These are phyloP conservation scores for Embiotoca jacksoni DNA, from an alignment of 2,113 vertebrate genomes.

Conservation along the genomic window DNA sequence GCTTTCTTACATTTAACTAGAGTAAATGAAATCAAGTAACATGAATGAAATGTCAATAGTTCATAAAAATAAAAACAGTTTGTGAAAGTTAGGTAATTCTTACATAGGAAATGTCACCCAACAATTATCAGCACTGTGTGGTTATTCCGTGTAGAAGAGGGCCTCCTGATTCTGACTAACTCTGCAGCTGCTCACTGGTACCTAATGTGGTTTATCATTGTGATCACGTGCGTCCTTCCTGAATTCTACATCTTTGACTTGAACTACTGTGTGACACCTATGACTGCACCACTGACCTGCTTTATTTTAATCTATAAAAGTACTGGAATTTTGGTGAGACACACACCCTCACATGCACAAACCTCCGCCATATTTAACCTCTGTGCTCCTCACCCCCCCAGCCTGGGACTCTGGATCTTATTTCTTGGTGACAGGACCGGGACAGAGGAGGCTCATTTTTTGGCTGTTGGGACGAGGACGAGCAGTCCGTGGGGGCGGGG, in stretches of 20 bases:
- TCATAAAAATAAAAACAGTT: not conserved
- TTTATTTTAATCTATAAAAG: not conserved
- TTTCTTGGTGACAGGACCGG: constrained; percentile 76
- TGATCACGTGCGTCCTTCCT: constrained; percentile 34
- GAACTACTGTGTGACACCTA: not conserved
- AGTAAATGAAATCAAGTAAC: not conserved
- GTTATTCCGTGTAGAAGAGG: constrained; percentile 7
- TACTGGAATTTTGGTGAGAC: not conserved
- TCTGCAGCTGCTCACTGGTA: constrained; percentile 10
- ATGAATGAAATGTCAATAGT: not conserved
- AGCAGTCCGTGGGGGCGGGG: not conserved
- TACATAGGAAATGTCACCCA: not conserved
- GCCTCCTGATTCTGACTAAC: not conserved
- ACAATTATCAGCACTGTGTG: constrained; percentile 17
- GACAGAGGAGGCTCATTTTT: constrained; percentile 59
- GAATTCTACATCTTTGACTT: constrained; percentile 12
- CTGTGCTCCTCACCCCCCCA: constrained; percentile 32
- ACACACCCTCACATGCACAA: constrained; percentile 21
- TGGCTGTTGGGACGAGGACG: constrained; percentile 46
- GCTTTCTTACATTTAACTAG: not conserved
- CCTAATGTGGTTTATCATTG: constrained; percentile 37
- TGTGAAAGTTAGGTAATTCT: not conserved
- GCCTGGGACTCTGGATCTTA: constrained; percentile 65
- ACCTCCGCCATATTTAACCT: constrained; percentile 40
- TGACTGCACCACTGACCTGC: not conserved